Evolutionary conservation across 2,888 invertebrate species (phyloP).

Genomic region (Anarsia innoxiella): DNA sequence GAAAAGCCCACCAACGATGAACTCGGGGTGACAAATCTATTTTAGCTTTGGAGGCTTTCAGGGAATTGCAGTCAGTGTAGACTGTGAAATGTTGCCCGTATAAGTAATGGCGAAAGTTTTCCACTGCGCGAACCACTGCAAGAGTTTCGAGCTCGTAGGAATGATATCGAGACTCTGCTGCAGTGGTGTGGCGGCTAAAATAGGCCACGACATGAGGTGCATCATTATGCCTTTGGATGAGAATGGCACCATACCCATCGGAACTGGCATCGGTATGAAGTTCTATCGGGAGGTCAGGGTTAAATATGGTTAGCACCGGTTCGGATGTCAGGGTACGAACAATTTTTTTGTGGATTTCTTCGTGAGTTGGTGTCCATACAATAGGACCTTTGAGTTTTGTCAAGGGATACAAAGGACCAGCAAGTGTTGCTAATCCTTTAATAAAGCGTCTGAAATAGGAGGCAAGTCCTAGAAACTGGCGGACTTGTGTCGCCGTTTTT

Average conservation of each 20-base stretch:
- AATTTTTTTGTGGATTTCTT: not conserved
- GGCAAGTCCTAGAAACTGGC: not conserved
- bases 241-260: conserved; percentile 1
- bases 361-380: not conserved
- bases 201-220: not conserved
- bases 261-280: conserved; percentile 2
- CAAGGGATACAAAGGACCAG: not conserved
- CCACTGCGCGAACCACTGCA: conserved; percentile 16
- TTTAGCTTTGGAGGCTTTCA: conserved; percentile 5
- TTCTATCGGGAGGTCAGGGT: not conserved
- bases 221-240: conserved; percentile 1
- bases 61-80: conserved; percentile 4
- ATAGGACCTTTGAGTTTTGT: not conserved
- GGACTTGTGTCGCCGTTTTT: not conserved
- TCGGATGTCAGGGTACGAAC: not conserved
- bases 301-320: conserved; percentile 2
- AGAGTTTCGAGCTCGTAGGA: conserved; percentile 20
- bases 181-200: conserved; percentile 4
- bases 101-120: conserved; percentile 15
- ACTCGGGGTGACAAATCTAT: conserved; percentile 6
- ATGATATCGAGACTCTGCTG: conserved; percentile 16
- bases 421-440: not conserved
- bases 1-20: conserved; percentile 16
- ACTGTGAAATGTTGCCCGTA: conserved; percentile 14
- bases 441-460: not conserved